Conservation (phyloP, 2,797 vertebrate genomes). For the Hoplostethus atlanticus region DNA sequence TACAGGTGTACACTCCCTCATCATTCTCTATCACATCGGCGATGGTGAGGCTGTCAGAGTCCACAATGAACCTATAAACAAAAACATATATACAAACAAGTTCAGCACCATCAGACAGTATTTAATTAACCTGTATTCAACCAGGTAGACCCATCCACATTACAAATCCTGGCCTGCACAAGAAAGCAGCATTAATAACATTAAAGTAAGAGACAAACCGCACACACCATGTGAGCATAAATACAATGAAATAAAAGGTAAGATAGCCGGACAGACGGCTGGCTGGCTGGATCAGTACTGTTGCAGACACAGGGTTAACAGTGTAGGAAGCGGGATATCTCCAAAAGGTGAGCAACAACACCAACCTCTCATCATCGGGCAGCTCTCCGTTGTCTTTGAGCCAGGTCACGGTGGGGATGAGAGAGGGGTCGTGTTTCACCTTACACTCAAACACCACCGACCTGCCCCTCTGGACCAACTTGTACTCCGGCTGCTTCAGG, state of each 20-base stretch:
- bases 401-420: slow-evolving; percentile 89
- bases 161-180: background rate
- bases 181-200: background rate
- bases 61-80: slow-evolving; percentile 86
- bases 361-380: slow-evolving; percentile 92
- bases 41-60: slow-evolving; percentile 91
- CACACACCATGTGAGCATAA: too few species aligned
- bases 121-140: background rate
- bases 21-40: slow-evolving; percentile 90
- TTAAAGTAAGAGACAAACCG: too few species aligned
- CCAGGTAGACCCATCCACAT: background rate
- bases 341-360: background rate
- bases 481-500: slow-evolving; percentile 92
- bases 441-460: slow-evolving; percentile 93
- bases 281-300: background rate
- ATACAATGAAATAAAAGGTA: background rate
- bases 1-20: slow-evolving; percentile 93
- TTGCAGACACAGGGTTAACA: background rate
- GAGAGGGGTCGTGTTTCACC: slow-evolving; percentile 92
- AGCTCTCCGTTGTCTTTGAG: slow-evolving; percentile 91
- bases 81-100: slow-evolving; percentile 15
- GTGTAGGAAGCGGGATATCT: background rate
- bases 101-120: background rate
- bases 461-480: slow-evolving; percentile 87
- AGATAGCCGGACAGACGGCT: too few species aligned